These are phyloP conservation scores for Hydrozoanthus gracilis DNA, from an alignment of 92 coral and sea anemone species.

Conservation along the genomic window DNA sequence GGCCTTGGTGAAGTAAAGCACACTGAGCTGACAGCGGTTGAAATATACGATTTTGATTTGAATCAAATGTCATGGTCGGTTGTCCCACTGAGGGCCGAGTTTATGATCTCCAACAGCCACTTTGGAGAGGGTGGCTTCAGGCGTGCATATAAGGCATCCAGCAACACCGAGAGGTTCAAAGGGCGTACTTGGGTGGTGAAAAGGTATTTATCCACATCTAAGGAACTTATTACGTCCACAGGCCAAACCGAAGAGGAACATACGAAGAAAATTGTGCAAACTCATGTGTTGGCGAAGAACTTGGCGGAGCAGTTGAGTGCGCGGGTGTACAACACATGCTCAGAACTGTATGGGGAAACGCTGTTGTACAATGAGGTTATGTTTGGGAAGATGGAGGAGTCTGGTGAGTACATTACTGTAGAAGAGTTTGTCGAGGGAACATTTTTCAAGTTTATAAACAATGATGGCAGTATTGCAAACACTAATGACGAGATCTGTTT, in stretches of 20 bases:
- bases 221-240: constrained; percentile 27
- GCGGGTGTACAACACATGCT: constrained; percentile 17
- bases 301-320: constrained; percentile 49
- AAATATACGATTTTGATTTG: constrained; percentile 45
- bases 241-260: constrained; percentile 58
- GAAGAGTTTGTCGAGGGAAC: constrained; percentile 69
- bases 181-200: constrained; percentile 67
- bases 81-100: constrained; percentile 52
- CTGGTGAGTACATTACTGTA: constrained; percentile 66
- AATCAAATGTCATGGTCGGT: constrained; percentile 52
- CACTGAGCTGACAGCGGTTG: constrained; percentile 52
- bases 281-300: constrained; percentile 65
- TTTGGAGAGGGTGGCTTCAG: constrained; percentile 58
- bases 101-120: constrained; percentile 34
- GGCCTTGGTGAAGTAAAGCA: constrained; percentile 55
- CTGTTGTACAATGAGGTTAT: constrained; percentile 56
- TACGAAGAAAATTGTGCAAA: constrained; percentile 61
- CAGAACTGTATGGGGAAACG: constrained; percentile 50
- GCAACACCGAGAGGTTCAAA: constrained; percentile 42
- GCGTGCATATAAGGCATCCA: constrained; percentile 56
- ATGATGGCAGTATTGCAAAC: constrained; percentile 55
- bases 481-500: constrained; percentile 44
- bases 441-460: constrained; percentile 70
- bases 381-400: constrained; percentile 44
- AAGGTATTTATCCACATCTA: constrained; percentile 52